Evolutionary conservation across 2,888 invertebrate genomes (phyloP).

Genomic region (Tipula lateralis): DNA sequence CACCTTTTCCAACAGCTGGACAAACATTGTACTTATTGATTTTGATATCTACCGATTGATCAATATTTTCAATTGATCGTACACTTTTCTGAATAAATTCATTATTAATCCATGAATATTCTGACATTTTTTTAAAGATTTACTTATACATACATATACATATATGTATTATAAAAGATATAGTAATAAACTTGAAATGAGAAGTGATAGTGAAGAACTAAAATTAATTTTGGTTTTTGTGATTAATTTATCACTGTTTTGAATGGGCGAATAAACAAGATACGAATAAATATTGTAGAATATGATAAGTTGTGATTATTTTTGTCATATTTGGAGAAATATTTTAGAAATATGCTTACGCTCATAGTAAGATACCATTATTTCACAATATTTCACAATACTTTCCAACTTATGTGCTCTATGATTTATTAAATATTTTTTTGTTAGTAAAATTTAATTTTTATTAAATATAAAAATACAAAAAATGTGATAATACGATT

Average conservation of each 20-base stretch:
- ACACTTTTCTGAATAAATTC: conserved; percentile 40
- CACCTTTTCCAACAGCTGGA: conserved; percentile 42
- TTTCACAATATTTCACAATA: too few relatives aligned
- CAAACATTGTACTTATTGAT: conserved; percentile 35
- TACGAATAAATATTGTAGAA: not conserved
- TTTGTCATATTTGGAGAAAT: not conserved
- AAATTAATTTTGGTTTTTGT: not conserved
- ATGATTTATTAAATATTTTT: too few relatives aligned
- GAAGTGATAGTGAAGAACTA: not conserved
- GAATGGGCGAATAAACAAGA: not conserved
- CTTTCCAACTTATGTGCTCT: too few relatives aligned
- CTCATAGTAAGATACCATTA: too few relatives aligned
- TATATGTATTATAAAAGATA: not conserved
- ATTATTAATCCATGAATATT: conserved; percentile 39
- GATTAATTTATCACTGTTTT: not conserved
- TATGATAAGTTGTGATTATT: not conserved
- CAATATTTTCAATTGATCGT: conserved; percentile 37
- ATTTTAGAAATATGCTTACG: not conserved
- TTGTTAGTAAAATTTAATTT: not conserved
- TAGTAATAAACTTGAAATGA: not conserved
- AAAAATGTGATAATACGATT: not conserved
- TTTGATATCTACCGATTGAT: not conserved
- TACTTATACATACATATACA: too few relatives aligned
- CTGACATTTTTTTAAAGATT: not conserved
- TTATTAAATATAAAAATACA: not conserved